Conservation (phyloP, 2,113 vertebrate species). For the Prunella himalayana region DNA sequence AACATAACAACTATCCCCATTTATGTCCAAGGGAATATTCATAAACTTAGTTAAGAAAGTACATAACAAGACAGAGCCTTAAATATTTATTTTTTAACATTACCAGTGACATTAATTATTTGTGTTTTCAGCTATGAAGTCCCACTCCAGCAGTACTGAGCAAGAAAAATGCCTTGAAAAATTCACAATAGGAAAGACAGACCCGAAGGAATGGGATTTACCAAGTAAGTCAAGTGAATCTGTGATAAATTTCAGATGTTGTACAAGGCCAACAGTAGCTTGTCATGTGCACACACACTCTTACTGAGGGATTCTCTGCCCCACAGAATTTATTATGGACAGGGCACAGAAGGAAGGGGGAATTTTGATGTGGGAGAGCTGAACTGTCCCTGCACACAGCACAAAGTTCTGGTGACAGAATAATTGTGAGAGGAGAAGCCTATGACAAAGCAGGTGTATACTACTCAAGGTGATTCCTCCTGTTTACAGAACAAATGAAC, state of each 20-base stretch:
- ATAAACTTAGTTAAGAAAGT: background rate
- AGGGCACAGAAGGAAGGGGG: background rate
- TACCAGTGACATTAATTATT: background rate
- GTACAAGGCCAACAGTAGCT: background rate
- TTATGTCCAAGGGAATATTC: background rate
- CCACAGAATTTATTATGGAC: background rate
- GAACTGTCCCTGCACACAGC: background rate
- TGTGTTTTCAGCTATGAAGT: background rate
- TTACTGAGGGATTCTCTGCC: background rate
- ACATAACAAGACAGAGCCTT: background rate
- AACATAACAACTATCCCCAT: background rate
- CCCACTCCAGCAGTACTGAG: background rate
- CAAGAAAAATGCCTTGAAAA: background rate
- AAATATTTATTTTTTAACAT: background rate
- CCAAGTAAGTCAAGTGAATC: background rate
- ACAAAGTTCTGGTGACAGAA: background rate
- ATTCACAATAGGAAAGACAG: background rate
- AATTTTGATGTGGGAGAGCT: background rate
- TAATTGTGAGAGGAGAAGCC: background rate
- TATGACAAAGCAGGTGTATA: background rate
- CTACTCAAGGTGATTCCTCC: background rate
- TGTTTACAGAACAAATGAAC: background rate
- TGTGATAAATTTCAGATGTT: background rate
- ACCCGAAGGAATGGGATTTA: background rate
- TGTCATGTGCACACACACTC: background rate